Percentiles rank a stretch among this genome's conserved stretches.
Conservation (phyloP, 2,797 vertebrate species). For the Sibirionetta formosa region DNA sequence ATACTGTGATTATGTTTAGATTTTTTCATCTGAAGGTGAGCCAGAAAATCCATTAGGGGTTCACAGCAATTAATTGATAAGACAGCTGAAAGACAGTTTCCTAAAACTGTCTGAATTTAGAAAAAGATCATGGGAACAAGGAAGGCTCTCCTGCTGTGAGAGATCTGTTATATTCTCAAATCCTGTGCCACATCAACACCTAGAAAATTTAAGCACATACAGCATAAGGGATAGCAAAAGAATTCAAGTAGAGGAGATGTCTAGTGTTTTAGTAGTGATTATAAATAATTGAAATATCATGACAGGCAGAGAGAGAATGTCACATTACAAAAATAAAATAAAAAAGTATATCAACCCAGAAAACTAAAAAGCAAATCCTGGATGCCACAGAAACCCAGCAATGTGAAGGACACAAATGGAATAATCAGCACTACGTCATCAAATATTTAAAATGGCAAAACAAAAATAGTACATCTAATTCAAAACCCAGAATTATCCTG, state of each 20-base stretch:
- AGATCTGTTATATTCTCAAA: not conserved
- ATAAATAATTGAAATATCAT: slow-evolving; percentile 21
- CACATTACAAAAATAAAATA: not conserved
- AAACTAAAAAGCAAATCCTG: not conserved
- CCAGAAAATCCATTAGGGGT: not conserved
- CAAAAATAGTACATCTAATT: slow-evolving; percentile 22
- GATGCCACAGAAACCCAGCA: not conserved
- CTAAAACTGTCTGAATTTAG: not conserved
- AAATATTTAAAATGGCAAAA: slow-evolving; percentile 26
- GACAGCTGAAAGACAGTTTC: not conserved
- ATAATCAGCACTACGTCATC: not conserved
- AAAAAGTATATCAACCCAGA: not conserved
- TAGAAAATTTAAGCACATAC: not conserved
- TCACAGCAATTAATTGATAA: not conserved
- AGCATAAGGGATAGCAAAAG: not conserved
- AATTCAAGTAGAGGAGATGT: not conserved
- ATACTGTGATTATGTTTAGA: not conserved
- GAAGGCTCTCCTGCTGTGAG: not conserved
- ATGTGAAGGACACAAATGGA: not conserved
- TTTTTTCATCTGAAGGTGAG: not conserved
- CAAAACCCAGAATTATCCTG: not conserved
- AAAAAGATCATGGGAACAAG: not conserved
- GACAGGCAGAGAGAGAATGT: not conserved
- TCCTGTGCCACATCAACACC: not conserved
- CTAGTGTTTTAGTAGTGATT: not conserved